Conservation (phyloP, 1,140 invertebrate genomes). For the Drosophila mauritiana region DNA sequence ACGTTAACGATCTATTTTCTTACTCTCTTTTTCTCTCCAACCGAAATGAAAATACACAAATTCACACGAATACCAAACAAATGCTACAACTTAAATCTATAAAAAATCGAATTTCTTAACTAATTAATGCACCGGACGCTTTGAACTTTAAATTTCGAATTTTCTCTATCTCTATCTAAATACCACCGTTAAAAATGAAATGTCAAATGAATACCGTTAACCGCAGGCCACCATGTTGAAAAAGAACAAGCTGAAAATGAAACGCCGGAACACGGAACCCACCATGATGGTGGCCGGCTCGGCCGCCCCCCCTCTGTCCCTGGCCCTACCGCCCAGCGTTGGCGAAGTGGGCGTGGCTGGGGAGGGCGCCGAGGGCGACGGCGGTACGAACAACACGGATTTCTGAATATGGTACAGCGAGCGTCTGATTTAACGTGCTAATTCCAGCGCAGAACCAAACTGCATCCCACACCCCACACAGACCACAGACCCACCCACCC, state of each 20-base stretch:
- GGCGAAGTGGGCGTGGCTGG: slow-evolving; percentile 84
- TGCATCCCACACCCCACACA: slow-evolving; percentile 20
- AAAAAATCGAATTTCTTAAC: slow-evolving; percentile 27
- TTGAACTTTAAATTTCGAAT: slow-evolving; percentile 3
- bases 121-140: slow-evolving; percentile 59
- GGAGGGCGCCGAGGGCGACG: slow-evolving; percentile 85
- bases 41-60: slow-evolving; percentile 33
- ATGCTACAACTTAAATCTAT: slow-evolving; percentile 13
- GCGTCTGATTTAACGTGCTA: slow-evolving; percentile 87
- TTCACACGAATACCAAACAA: slow-evolving; percentile 20
- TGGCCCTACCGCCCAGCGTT: slow-evolving; percentile 85
- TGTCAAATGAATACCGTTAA: slow-evolving; percentile 24
- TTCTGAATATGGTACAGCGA: slow-evolving; percentile 88
- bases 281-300: slow-evolving; percentile 90
- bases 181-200: slow-evolving; percentile 14
- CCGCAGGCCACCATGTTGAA: slow-evolving; percentile 93
- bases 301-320: slow-evolving; percentile 86
- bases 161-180: slow-evolving; percentile 9
- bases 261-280: slow-evolving; percentile 96
- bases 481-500: slow-evolving; percentile 21
- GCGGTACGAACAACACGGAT: slow-evolving; percentile 84
- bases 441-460: slow-evolving; percentile 50
- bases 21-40: slow-evolving; percentile 55
- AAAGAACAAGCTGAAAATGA: slow-evolving; percentile 97
- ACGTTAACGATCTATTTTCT: slow-evolving; percentile 59